These are phyloP conservation scores for Lasioglossum albipes DNA, from an alignment of 1,140 invertebrate species.

Conservation along the genomic window DNA sequence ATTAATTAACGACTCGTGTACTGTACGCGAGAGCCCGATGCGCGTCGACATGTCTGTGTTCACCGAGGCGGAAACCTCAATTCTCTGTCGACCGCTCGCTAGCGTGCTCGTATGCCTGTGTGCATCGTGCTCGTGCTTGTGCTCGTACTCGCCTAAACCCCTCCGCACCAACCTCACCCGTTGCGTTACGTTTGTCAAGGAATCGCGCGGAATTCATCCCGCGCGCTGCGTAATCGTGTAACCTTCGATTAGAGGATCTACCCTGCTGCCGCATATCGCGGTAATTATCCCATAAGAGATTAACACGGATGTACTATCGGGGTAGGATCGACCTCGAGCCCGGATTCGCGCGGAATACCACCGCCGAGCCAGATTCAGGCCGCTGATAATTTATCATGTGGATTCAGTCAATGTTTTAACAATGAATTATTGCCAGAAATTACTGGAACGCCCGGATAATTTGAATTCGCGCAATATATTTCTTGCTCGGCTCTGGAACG, in stretches of 20 bases:
- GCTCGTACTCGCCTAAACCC: too few species aligned
- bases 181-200: constrained; percentile 22
- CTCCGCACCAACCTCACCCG: background rate
- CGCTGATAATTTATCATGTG: background rate
- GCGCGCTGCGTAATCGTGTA: background rate
- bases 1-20: constrained; percentile 69
- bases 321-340: background rate
- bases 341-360: background rate
- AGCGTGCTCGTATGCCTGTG: too few species aligned
- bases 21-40: constrained; percentile 41
- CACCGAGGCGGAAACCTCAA: constrained; percentile 50
- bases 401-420: background rate
- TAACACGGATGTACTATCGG: background rate
- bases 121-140: too few species aligned
- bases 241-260: background rate
- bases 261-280: too few species aligned
- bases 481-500: too few species aligned
- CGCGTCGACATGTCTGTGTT: constrained; percentile 47
- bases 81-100: constrained; percentile 38
- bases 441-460: too few species aligned
- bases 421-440: too few species aligned
- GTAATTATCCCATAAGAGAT: too few species aligned
- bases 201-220: constrained; percentile 10
- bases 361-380: background rate
- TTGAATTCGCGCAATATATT: too few species aligned